Base-by-base conservation (phyloP, 2,888 invertebrate species). In the Alloplasta piceator region DNA sequence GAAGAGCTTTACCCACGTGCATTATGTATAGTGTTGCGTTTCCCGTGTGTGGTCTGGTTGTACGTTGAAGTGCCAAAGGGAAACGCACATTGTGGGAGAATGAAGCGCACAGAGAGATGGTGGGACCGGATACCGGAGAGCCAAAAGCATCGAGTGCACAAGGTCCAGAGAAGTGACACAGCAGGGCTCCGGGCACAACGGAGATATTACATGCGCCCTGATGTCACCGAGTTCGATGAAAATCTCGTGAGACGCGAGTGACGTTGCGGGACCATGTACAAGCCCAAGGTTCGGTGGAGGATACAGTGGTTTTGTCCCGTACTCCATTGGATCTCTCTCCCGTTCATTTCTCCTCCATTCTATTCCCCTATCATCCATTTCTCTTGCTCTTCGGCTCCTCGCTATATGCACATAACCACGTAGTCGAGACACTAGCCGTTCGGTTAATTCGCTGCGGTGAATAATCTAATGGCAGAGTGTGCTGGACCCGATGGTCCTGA, bases 401-500 rank as follows among this genome's bases (percentile, higher is more conserved):
- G 43, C 66, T 79, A 58, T 43, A 70, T 61, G 38, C 61, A 38
- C 5, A 12, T 36, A 26, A 38, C 6, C 14, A 46, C 60, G 64
- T 48, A 43, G 43, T 46, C 41, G 67, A 70, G 50, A 77, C 64
- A 60, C 68, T 74, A 50, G 78, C 67, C 78, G 39, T 64, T 43
- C 55, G 78, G 71, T 78, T 78, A 82, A 82, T 82, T 82, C 75
- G 78, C 60, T 78, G 82, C 26, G 82, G 82, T 56, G 75, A 75
- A 82, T 82, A 82, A 82, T 82, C 82, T 82, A 82, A 82, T 82
- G 78, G 70, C 50, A 75, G 61, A 26, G 26, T 26, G 3, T 36
- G 66, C 71, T 61, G 78, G 74, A 77, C 46, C 64, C 66, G 52
- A 61, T 52, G 64, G 66, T 50, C 48, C 60, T 36, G 48, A 48